These are phyloP conservation scores for Plebejus argus DNA, from an alignment of 2,888 invertebrate species.

Conservation along the genomic window DNA sequence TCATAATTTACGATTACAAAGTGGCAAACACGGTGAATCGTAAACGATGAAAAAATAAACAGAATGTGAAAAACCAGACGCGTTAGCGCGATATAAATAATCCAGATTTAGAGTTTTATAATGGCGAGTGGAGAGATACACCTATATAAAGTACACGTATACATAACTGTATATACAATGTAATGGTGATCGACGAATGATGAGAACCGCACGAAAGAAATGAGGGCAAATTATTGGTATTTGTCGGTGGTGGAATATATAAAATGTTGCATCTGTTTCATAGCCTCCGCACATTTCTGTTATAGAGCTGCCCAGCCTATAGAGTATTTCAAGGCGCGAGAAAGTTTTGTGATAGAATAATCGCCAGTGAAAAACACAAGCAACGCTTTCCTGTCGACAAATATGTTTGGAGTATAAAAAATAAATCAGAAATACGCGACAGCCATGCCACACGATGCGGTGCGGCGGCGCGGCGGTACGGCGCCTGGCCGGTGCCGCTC, in stretches of 20 bases:
- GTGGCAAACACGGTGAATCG: constrained; percentile 28
- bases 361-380: too few species aligned
- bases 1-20: constrained; percentile 25
- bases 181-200: constrained; percentile 2
- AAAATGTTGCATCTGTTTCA: background rate
- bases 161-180: background rate
- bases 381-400: too few species aligned
- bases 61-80: constrained; percentile 20
- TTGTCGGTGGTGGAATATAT: background rate
- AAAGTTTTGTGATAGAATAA: too few species aligned
- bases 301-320: background rate
- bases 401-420: too few species aligned
- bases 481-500: too few species aligned
- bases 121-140: constrained; percentile 13
- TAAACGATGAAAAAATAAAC: constrained; percentile 27
- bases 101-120: constrained; percentile 15
- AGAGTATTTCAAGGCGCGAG: too few species aligned
- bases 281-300: background rate
- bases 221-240: background rate
- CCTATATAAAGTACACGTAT: background rate
- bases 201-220: background rate
- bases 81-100: background rate
- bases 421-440: too few species aligned
- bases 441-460: too few species aligned
- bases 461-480: too few species aligned